Evolutionary conservation across 1,140 invertebrate species (phyloP), one percentile per base, ranked within the genome.

Genomic region (Drosophila hydei): DNA sequence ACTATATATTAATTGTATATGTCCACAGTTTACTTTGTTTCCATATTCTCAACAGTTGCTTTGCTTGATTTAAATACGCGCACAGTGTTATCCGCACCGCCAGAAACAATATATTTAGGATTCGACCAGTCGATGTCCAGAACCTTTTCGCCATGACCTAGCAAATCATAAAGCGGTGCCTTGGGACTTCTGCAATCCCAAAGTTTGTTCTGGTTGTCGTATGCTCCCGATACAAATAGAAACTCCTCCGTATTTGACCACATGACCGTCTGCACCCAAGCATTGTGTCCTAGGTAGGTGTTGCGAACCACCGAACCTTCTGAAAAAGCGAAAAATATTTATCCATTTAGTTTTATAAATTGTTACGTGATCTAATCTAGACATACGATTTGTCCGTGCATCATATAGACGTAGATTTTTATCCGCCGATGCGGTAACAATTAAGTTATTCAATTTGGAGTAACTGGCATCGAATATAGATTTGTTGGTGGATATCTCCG

Each of bases 171-270:
- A 0, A 99, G 92, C 2, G 98, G 96, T 8, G 97, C 96, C 91
- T 97, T 97, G 0, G 97, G 95, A 91, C 98, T 98, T 92, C 98
- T 94, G 3, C 95, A 95, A 91, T 99, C 99, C 99, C 99, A 99
- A 33, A 99, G 92, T 92, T 99, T 99, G 19, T 99, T 94, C 33
- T 95, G 91, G 61, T 95, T 95, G 91, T 99, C 99, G 92, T 98
- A 97, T 12, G 96, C 95, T 3, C 97, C 98, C 9, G 98, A 99
- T 3, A 99, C 93, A 92, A 99, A 99, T 11, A 97, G 93, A 90
- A 97, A 93, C 88, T 97, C 95, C 72, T 96, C 93, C 0, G 93
- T 94, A n/a, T 93, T 94, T 0, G 97, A 98, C 98, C 99, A 99
- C 64, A 94, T 93, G 0, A 99, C 97, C 45, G 94, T 93, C 48